Evolutionary conservation across 2,113 vertebrate genomes (phyloP).

Genomic region (Entomyzon cyanotis): DNA sequence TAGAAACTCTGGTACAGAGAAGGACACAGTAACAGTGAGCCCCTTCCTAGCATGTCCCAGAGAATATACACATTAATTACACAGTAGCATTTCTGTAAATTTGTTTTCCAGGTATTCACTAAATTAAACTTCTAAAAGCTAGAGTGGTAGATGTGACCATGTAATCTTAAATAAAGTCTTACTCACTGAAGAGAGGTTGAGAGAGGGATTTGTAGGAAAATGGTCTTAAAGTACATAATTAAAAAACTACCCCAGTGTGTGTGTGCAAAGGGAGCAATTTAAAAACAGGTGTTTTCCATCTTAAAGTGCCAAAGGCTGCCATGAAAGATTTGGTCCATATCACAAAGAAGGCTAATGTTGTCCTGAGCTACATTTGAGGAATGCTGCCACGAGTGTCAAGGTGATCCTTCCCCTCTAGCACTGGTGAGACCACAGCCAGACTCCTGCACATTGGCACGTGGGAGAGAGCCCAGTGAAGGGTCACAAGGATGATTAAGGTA

Average conservation of each 20-base stretch:
- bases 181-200: not conserved
- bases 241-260: not conserved
- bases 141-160: not conserved
- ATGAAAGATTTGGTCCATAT: not conserved
- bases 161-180: not conserved
- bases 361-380: not conserved
- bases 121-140: not conserved
- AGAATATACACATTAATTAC: not conserved
- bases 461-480: not conserved
- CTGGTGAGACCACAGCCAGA: not conserved
- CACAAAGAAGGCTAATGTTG: not conserved
- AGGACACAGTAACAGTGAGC: not conserved
- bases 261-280: not conserved
- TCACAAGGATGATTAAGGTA: not conserved
- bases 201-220: not conserved
- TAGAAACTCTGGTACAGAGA: not conserved
- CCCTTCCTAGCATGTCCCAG: not conserved
- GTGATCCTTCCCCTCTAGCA: not conserved
- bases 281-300: not conserved
- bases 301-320: not conserved
- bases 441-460: rapidly evolving
- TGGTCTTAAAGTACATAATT: not conserved
- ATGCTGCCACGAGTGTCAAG: not conserved
- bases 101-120: not conserved
- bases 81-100: not conserved